Evolutionary conservation across 2,113 vertebrate species (phyloP).

Genomic region (Hucho hucho): DNA sequence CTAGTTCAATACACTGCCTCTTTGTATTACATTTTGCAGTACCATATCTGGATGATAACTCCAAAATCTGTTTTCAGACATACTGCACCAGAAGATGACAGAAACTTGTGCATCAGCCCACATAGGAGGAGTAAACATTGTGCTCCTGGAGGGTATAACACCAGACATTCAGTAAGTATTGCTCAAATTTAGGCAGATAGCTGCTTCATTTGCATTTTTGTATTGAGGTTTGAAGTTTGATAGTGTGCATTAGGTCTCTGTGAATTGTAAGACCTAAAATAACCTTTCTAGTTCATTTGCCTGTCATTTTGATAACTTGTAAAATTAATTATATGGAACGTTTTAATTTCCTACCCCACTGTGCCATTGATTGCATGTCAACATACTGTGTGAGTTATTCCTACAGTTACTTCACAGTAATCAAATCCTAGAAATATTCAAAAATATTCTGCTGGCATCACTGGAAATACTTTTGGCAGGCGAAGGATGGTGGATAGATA

Average conservation of each 20-base stretch:
- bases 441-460: no score
- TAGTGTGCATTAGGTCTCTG: background rate
- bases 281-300: background rate
- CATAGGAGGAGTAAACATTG: conserved; percentile 96
- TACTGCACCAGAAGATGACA: conserved; percentile 98
- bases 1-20: background rate
- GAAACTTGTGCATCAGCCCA: conserved; percentile 97
- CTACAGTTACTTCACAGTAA: no score
- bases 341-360: no score
- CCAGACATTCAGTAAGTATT: conserved; percentile 96
- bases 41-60: no score
- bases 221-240: background rate
- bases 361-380: no score
- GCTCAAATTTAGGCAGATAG: background rate
- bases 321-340: background rate
- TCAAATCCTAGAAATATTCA: no score
- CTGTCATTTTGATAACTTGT: background rate
- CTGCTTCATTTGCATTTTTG: background rate
- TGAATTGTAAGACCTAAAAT: background rate
- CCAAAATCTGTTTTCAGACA: conserved; percentile 74
- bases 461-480: background rate
- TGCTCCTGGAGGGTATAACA: conserved; percentile 94
- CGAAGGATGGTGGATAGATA: background rate
- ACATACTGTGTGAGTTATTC: no score
- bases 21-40: background rate